phyloP scores from a whole-genome alignment of 2,797 vertebrate genomes.

The Oreortyx pictus region DNA sequence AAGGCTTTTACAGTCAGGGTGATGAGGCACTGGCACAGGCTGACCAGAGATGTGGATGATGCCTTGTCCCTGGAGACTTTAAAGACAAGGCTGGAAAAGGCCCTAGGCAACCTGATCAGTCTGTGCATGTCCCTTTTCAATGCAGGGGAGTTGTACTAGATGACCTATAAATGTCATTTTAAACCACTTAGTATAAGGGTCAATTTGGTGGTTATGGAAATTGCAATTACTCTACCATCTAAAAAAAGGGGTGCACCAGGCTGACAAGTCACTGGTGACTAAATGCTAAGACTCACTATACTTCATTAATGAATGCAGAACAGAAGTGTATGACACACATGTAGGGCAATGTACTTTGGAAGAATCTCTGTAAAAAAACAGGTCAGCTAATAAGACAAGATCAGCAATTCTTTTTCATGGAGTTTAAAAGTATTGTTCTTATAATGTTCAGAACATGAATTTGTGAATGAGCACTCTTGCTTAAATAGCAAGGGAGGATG shows the following conservation, averaged over 20 bases:
- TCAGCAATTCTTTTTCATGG: neutral
- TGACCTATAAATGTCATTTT: neutral
- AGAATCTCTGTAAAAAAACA: neutral
- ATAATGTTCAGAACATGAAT: neutral
- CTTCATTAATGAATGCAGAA: slow-evolving; percentile 16
- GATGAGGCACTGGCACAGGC: no score
- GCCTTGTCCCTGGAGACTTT: no score
- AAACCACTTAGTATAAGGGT: slow-evolving; percentile 35
- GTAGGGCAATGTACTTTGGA: neutral
- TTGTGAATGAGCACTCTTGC: neutral
- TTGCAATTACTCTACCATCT: slow-evolving; percentile 16
- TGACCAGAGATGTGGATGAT: no score
- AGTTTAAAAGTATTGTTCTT: neutral
- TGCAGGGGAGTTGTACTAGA: no score
- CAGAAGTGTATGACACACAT: neutral
- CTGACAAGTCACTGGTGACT: neutral
- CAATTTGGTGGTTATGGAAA: slow-evolving; percentile 54
- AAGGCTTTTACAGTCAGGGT: no score
- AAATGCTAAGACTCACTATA: neutral
- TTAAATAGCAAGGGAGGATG: neutral
- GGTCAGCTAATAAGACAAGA: neutral
- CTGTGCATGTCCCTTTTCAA: no score
- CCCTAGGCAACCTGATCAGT: no score
- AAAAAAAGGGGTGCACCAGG: neutral
- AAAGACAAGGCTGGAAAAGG: no score